These are phyloP conservation scores for Peromyscus maniculatus DNA, from an alignment of 2,113 vertebrate species.

Conservation along the genomic window DNA sequence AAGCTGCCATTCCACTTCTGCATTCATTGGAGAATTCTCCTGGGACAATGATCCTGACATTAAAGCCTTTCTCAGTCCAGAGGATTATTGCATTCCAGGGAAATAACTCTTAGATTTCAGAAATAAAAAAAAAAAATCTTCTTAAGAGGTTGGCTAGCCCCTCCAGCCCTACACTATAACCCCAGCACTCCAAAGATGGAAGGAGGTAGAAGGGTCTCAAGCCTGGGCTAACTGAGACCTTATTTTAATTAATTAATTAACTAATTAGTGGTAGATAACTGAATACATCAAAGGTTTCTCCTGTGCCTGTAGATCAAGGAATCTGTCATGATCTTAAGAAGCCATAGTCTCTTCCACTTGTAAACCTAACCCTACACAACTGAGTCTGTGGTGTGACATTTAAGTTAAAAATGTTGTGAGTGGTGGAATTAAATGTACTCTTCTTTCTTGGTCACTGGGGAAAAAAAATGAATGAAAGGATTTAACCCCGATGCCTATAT, in stretches of 20 bases:
- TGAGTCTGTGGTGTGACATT: not conserved
- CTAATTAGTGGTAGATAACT: not conserved
- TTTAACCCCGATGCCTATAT: not conserved
- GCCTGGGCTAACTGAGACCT: not conserved
- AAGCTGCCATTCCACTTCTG: not conserved
- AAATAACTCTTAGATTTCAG: slow-evolving; percentile 24
- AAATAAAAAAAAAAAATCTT: slow-evolving; percentile 45
- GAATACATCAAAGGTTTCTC: not conserved
- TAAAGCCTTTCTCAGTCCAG: not conserved
- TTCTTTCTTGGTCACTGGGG: not conserved
- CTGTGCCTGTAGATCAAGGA: not conserved
- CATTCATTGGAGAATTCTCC: not conserved
- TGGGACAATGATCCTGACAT: not conserved
- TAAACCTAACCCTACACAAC: not conserved
- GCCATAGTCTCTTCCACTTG: not conserved
- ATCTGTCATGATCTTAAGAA: not conserved
- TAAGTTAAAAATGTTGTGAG: not conserved
- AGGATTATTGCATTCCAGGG: not conserved
- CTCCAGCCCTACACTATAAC: not conserved
- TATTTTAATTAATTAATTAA: too few species aligned
- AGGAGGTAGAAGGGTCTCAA: too few species aligned
- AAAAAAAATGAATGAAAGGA: slow-evolving; percentile 37
- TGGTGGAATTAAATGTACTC: slow-evolving; percentile 24
- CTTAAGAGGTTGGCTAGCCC: not conserved
- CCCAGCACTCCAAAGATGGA: not conserved